Percentiles rank a stretch among this genome's conserved stretches.
Evolutionary conservation across 2,113 vertebrate species (phyloP).

Genomic region (Tetrax tetrax): DNA sequence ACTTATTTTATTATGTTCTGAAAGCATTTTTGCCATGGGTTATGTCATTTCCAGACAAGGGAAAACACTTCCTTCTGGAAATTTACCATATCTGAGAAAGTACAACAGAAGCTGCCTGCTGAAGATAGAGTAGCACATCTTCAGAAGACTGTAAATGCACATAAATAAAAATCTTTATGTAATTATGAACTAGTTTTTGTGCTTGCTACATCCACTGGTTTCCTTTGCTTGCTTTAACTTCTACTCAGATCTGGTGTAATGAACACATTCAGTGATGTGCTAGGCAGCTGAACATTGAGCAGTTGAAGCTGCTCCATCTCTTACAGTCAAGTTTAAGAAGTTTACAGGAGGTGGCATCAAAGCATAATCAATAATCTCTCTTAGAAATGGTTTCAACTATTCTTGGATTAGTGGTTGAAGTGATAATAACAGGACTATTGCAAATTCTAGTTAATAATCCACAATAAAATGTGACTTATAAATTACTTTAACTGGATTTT

Average conservation of each 20-base stretch:
- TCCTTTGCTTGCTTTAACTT: not conserved
- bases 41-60: not conserved
- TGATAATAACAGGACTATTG: not conserved
- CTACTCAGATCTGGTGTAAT: not conserved
- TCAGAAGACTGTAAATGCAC: not conserved
- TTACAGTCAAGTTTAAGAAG: not conserved
- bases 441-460: too few relatives aligned
- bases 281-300: not conserved
- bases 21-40: not conserved
- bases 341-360: not conserved
- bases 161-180: not conserved
- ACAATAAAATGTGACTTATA: too few relatives aligned
- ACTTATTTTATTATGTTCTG: not conserved
- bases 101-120: not conserved
- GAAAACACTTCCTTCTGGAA: not conserved
- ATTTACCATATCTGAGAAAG: not conserved
- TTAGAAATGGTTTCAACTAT: not conserved
- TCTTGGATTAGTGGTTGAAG: not conserved
- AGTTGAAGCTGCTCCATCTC: not conserved
- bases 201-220: not conserved
- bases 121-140: not conserved
- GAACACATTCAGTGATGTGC: not conserved
- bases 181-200: not conserved
- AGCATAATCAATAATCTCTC: not conserved
- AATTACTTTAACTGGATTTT: too few relatives aligned